These are phyloP conservation scores for Peromyscus melanophrys DNA, from an alignment of 2,797 vertebrate genomes.

Conservation along the genomic window DNA sequence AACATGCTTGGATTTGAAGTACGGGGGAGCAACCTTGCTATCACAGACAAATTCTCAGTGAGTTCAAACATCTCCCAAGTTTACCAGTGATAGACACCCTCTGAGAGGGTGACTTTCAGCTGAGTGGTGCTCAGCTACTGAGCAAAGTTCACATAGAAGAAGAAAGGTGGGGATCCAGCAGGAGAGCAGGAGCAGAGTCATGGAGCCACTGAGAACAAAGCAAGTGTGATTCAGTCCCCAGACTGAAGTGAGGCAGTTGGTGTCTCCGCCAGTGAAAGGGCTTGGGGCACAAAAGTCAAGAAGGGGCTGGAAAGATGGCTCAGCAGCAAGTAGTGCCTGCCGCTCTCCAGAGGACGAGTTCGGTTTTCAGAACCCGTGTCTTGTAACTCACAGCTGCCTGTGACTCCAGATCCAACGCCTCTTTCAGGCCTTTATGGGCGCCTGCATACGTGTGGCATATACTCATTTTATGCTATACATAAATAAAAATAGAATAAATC, in stretches of 20 bases:
- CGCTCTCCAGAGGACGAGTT: not conserved
- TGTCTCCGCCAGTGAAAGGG: not conserved
- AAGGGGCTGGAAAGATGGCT: not conserved
- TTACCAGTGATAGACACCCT: not conserved
- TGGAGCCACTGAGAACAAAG: rapidly evolving
- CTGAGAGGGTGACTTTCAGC: not conserved
- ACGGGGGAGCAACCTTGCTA: not conserved
- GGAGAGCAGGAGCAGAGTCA: rapidly evolving
- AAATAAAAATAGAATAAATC: not conserved
- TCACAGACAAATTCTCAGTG: not conserved
- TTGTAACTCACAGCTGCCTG: not conserved
- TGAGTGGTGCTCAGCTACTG: not conserved
- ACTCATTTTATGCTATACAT: not conserved
- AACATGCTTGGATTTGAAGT: not conserved
- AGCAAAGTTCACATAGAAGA: not conserved
- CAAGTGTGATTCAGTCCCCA: not conserved
- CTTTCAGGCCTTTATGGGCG: no score
- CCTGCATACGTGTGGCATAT: not conserved
- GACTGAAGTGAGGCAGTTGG: not conserved
- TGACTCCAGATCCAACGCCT: not conserved
- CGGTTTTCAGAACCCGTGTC: not conserved
- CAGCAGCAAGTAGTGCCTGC: not conserved
- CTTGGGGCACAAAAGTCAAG: not conserved
- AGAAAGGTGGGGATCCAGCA: rapidly evolving
- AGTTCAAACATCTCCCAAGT: not conserved